A percentile compares a stretch with the other conserved stretches of the same genome.
phyloP scores from a whole-genome alignment of 1,140 invertebrate genomes.

The Battus philenor region DNA sequence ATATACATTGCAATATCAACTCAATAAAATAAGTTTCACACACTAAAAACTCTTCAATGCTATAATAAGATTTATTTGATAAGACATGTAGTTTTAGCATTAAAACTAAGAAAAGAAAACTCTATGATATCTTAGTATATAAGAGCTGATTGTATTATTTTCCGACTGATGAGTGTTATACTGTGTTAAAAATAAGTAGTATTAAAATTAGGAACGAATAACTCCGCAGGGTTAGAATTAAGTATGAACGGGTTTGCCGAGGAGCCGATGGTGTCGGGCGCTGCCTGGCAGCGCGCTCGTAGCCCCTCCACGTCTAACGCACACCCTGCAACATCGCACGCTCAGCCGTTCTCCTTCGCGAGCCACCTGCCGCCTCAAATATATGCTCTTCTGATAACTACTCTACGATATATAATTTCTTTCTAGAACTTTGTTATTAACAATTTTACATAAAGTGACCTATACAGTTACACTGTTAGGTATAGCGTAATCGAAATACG shows the following conservation, averaged over 20 bases:
- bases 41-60: no score
- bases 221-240: slow-evolving; percentile 49
- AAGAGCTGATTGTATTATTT: no score
- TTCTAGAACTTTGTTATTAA: slow-evolving; percentile 25
- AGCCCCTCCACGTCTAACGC: slow-evolving; percentile 22
- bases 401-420: slow-evolving; percentile 49
- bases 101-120: no score
- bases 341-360: slow-evolving; percentile 43
- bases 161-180: no score
- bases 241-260: slow-evolving; percentile 55
- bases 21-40: no score
- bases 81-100: no score
- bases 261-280: slow-evolving; percentile 62
- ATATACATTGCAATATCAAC: no score
- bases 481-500: no score
- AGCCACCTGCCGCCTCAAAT: slow-evolving; percentile 49
- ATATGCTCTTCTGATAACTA: slow-evolving; percentile 46
- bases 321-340: slow-evolving; percentile 39
- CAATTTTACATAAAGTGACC: slow-evolving; percentile 3
- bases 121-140: no score
- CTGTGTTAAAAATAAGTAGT: no score
- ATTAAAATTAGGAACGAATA: background rate
- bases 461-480: no score
- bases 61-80: no score
- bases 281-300: slow-evolving; percentile 59